A percentile compares a stretch with the other conserved stretches of the same genome.
These are phyloP conservation scores for Scaptomyza graminum DNA, from an alignment of 1,140 invertebrate genomes.

Conservation along the genomic window DNA sequence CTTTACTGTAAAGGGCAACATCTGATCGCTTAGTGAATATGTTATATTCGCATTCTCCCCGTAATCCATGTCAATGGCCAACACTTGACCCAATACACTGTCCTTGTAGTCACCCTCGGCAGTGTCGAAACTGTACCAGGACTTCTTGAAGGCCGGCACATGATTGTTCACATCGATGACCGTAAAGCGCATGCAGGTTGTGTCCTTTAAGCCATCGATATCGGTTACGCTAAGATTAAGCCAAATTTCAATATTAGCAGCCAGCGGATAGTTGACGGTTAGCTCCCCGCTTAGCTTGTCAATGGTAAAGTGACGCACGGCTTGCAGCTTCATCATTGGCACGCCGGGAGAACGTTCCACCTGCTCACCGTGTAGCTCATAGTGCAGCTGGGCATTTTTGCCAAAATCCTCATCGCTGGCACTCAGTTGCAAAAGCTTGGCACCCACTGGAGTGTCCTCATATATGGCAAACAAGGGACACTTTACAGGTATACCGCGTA, in stretches of 20 bases:
- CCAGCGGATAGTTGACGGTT: conserved; percentile 89
- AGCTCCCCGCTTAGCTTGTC: conserved; percentile 90
- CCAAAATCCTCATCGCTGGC: conserved; percentile 93
- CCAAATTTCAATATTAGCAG: conserved; percentile 90
- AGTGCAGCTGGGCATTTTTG: conserved; percentile 90
- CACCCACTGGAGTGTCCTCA: conserved; percentile 90
- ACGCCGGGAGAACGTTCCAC: conserved; percentile 84
- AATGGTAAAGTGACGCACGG: conserved; percentile 89
- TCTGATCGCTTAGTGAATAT: conserved; percentile 88
- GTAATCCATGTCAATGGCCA: conserved; percentile 90
- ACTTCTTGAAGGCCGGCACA: conserved; percentile 91
- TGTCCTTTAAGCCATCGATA: conserved; percentile 88
- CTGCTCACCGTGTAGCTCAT: conserved; percentile 88
- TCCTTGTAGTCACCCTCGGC: conserved; percentile 90
- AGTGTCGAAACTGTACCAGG: conserved; percentile 92
- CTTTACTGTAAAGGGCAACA: conserved; percentile 90
- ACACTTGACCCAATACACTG: conserved; percentile 89
- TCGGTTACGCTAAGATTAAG: conserved; percentile 91
- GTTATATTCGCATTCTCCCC: conserved; percentile 90
- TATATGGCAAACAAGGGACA: conserved; percentile 88
- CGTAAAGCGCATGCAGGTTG: conserved; percentile 87
- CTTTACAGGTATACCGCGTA: conserved; percentile 42
- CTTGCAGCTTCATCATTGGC: conserved; percentile 83
- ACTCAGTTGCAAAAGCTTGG: conserved; percentile 90
- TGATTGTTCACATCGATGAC: conserved; percentile 94